A percentile compares a stretch with the other conserved stretches of the same genome.
Evolutionary conservation across 2,888 invertebrate species (phyloP).

Genomic region (Allolobophora icterica): DNA sequence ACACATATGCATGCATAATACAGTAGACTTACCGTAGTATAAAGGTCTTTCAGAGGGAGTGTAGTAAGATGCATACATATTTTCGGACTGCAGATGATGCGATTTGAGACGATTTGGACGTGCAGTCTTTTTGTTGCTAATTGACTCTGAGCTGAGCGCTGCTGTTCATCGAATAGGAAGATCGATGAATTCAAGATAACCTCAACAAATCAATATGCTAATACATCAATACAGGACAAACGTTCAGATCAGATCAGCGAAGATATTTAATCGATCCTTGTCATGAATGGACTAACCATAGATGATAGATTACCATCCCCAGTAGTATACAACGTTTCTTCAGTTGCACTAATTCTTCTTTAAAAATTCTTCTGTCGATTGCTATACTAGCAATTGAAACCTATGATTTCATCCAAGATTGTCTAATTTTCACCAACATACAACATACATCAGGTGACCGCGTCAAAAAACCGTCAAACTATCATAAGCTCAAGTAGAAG

Average conservation of each 20-base stretch:
- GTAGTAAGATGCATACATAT: not conserved
- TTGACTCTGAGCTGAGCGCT: no score
- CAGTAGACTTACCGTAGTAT: slow-evolving; percentile 18
- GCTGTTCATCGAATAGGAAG: not conserved
- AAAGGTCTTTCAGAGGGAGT: not conserved
- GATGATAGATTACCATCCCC: not conserved
- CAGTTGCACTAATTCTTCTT: not conserved
- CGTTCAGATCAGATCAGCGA: not conserved
- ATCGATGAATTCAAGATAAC: not conserved
- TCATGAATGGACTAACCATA: not conserved
- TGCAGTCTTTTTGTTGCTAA: not conserved
- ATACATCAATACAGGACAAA: not conserved
- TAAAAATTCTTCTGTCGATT: no score
- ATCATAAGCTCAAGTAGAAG: no score
- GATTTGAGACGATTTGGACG: not conserved
- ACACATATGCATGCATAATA: not conserved
- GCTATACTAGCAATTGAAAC: not conserved
- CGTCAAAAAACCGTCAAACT: no score
- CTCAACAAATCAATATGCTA: not conserved
- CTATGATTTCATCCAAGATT: not conserved
- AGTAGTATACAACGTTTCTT: not conserved
- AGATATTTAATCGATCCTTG: not conserved
- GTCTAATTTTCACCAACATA: not conserved
- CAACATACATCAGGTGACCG: not conserved
- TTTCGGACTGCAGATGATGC: not conserved